Base-by-base conservation (phyloP, 2,113 vertebrate genomes). In the Monopterus albus region DNA sequence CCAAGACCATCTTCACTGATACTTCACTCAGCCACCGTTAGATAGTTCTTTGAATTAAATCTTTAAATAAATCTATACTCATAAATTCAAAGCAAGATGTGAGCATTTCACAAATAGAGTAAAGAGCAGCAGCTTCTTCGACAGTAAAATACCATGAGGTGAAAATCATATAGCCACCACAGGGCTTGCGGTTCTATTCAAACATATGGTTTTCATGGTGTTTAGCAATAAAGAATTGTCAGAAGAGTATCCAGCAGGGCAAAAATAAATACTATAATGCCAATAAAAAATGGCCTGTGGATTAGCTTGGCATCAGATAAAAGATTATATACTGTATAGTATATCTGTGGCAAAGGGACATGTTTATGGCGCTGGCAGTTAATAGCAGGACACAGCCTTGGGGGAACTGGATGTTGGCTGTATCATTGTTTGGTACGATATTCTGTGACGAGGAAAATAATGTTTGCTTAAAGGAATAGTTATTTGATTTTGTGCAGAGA, bases 21-120 rank as follows among this genome's bases (percentile, higher is more conserved):
- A 79, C 46, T 87, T 84, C 86, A 83, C 72, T 88, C 87, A 83
- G 62, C 53, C 50, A 61, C 62, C 59, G 71, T 84, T 61, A 65
- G 58, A 79, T 65, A 53, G 33, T 21, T 67, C 5, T 70, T 51
- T 45, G 59, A 75, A 77, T 70, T 60, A 51, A 84, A 81, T 59
- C 55, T 72, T 9, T 9, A 8, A 59, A 25, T 50, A 65, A 79
- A 82, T 71, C 53, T n/a, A 57, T 15, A 5, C 23, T 29, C n/a
- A 31, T 69, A 63, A 71, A 68, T 72, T 71, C 56, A 79, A 29
- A 56, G 18, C n/a, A 3, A 6, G 39, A 7, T 45, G 60, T 61
- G 70, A 68, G 35, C 66, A 40, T 72, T 66, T 72, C 18, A 46
- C 31, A 40, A 69, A 77, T 39, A 62, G 39, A 71, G 31, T 40